phyloP scores from a whole-genome alignment of 1,140 invertebrate genomes.

The Cotesia vestalis region DNA sequence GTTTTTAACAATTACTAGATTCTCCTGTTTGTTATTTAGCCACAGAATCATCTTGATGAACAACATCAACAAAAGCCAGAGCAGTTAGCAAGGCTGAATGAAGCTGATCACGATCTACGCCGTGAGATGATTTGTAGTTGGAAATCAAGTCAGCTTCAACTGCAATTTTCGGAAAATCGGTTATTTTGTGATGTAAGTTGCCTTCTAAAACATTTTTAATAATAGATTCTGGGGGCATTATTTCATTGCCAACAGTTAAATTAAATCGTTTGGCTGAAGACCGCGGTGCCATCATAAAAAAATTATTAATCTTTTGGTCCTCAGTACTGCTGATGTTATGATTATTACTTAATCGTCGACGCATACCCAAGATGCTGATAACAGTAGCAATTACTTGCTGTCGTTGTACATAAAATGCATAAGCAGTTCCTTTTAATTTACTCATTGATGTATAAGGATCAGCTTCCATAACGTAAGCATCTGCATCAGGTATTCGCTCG shows the following conservation, averaged over 20 bases:
- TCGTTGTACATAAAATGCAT: constrained; percentile 27
- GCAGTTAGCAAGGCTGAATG: too few relatives aligned
- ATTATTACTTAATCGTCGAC: not conserved
- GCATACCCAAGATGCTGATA: constrained; percentile 21
- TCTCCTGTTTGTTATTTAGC: too few relatives aligned
- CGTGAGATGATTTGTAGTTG: too few relatives aligned
- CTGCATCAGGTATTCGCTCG: constrained; percentile 14
- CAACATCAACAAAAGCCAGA: not conserved
- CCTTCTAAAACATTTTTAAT: constrained; percentile 18
- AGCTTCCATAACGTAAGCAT: constrained; percentile 38
- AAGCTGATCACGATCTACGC: too few relatives aligned
- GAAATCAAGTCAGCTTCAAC: not conserved
- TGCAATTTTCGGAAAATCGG: not conserved
- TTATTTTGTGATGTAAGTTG: not conserved
- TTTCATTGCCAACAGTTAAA: constrained; percentile 30
- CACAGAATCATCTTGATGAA: too few relatives aligned
- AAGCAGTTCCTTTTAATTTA: constrained; percentile 31
- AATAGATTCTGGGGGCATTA: constrained; percentile 18
- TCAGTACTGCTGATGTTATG: too few relatives aligned
- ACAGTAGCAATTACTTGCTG: constrained; percentile 37
- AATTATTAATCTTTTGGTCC: constrained; percentile 14
- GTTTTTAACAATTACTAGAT: too few relatives aligned
- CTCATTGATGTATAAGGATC: constrained; percentile 23
- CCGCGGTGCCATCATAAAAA: constrained; percentile 30
- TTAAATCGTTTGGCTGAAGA: constrained; percentile 28